Conservation (phyloP, 2,113 vertebrate genomes). For the Galemys pyrenaicus region DNA sequence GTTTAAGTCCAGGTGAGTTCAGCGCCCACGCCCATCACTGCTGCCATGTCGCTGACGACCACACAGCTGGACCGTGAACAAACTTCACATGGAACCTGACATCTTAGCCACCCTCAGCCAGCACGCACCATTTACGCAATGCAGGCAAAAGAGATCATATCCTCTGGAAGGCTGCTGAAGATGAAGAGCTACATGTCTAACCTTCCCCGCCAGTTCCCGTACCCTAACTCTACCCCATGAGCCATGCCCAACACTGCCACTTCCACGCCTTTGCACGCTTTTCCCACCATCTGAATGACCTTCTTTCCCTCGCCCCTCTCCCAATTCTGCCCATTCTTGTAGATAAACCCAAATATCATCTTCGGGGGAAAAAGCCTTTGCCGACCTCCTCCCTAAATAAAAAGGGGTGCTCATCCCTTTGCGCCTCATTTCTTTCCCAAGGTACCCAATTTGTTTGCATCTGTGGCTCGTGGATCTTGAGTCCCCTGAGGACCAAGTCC, state of each 20-base stretch:
- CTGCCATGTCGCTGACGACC: neutral
- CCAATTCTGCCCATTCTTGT: neutral
- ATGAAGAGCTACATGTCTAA: neutral
- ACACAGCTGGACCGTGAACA: neutral
- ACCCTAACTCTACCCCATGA: neutral
- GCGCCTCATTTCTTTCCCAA: neutral
- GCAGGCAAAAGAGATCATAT: neutral
- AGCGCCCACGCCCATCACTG: neutral
- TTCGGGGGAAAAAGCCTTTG: slow-evolving; percentile 1
- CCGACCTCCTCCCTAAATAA: neutral
- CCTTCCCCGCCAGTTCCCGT: neutral
- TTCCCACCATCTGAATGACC: neutral
- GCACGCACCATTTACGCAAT: neutral
- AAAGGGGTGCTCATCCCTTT: neutral
- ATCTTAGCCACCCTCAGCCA: neutral
- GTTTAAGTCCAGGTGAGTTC: neutral
- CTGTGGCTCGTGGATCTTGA: neutral
- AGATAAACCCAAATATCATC: neutral
- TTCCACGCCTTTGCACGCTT: neutral
- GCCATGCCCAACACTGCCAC: neutral
- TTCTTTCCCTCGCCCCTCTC: neutral
- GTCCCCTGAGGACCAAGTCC: neutral
- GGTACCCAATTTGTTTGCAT: neutral
- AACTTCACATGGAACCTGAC: neutral
- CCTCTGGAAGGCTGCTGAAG: neutral